Base-by-base conservation (phyloP, 2,797 vertebrate species). In the Dipus sagitta region DNA sequence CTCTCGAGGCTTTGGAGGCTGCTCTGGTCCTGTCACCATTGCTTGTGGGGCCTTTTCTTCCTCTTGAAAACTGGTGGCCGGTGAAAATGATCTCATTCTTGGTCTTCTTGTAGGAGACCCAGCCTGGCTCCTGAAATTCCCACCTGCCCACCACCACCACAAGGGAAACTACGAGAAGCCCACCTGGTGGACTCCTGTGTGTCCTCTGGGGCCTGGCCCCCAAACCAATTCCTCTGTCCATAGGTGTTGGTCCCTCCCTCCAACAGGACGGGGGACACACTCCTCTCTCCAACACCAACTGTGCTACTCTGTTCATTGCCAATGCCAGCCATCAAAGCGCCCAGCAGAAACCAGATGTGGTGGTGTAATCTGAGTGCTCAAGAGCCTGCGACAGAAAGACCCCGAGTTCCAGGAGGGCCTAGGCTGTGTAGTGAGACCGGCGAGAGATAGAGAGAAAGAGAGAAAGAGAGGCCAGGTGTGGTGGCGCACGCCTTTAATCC, bases 41-140 rank as follows among this genome's bases (percentile, higher is more conserved):
- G 84, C 60, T 87, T 79, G 28, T 64, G 65, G 52, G 75, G 38
- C 42, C 67, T 68, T 34, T 18, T 91, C 79, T 76, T 81, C 18
- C 88, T 88, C 34, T 52, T 94, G 71, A 75, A 81, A 86, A 70
- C 54, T 62, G 71, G 86, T 89, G 52, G 28, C 32, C 2, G 17
- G 60, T 62, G 20, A 93, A 75, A 86, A 52, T 2, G 18, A 86
- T 68, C 52, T 85, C 79, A 26, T n/a, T n/a, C 42, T 76, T 81
- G 54, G 58, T 47, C 65, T 23, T 23, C 70, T 26, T 23, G 11
- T 1, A 65, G n/a, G 74, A 90, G 4, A 34, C 5, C 21, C n/a
- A 86, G 47, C 5, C 32, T 28, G 0, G 4, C 17, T 84, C 21
- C 65, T 70, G 62, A 47, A 75, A 85, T 54, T 34, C n/a, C 52